Base-by-base conservation (phyloP, 2,888 invertebrate genomes). In the Iphiclides podalirius region DNA sequence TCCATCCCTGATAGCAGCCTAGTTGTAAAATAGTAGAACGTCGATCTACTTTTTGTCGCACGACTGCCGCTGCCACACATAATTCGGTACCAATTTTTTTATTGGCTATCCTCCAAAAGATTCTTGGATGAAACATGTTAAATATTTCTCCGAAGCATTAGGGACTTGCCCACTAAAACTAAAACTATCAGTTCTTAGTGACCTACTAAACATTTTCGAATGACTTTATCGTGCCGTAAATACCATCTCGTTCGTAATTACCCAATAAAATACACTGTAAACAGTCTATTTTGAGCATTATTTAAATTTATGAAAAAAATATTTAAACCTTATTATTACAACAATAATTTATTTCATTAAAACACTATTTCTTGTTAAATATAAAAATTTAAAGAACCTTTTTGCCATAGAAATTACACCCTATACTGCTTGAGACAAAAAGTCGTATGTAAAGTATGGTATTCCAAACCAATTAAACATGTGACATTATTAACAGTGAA, bases 61-160 rank as follows among this genome's bases (percentile, higher is more conserved):
- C 35, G 35, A 12, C 45, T 39, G 9, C 31, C 31, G 37, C 16
- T 41, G 43, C 42, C 38, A 28, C 40, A 26, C 41, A 37, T 46
- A 45, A 33, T 33, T 36, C 33, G 41, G 38, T 33, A 35, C 42
- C 38, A 43, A 38, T 47, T 47, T 51, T 45, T 23, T 35, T 42
- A 47, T 50, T 50, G 50, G 50, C 50, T 14, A 12, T 31, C 20
- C 39, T 45, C 50, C 50, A 50, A 50, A 13, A 40, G 17, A 45
- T 36, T 50, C 45, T 36, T 31, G 20, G 40, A 45, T 44, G 50
- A 50, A 50, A 50, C 40, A 44, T 50, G 49, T 49, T 38, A 45
- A 50, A 45, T 45, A 44, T 50, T 45, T 45, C 45, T 45, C 31
- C 14, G 50, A 45, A 50, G 31, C 39, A 35, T 50, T 41, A 45